phyloP scores from a whole-genome alignment of 2,888 invertebrate genomes.

The Nomada flava region DNA sequence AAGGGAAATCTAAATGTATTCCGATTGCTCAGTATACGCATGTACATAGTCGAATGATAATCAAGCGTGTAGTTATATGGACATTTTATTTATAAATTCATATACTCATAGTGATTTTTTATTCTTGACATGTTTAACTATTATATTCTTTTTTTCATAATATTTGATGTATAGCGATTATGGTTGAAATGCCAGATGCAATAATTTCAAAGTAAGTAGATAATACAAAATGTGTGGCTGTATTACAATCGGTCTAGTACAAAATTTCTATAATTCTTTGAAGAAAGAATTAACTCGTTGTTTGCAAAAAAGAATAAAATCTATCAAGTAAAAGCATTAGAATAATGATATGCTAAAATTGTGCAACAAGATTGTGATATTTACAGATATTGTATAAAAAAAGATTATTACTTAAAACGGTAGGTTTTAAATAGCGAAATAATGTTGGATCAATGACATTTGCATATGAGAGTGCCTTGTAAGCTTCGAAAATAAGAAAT shows the following conservation, averaged over 20 bases:
- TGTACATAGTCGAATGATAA: constrained; percentile 45
- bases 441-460: not conserved
- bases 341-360: not conserved
- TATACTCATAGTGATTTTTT: constrained; percentile 28
- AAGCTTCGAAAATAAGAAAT: not conserved
- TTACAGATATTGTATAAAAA: constrained; percentile 22
- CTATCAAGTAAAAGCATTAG: not conserved
- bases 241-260: not conserved
- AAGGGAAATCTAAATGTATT: constrained; percentile 30
- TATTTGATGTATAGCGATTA: constrained; percentile 5
- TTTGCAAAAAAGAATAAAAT: not conserved
- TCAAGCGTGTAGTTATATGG: constrained; percentile 24
- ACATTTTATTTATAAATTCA: constrained; percentile 44
- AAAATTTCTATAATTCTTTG: too few species aligned
- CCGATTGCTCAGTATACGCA: constrained; percentile 50
- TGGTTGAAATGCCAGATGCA: constrained; percentile 13
- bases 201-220: constrained; percentile 6
- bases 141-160: constrained; percentile 5
- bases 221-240: not conserved
- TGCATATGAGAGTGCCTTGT: constrained; percentile 29
- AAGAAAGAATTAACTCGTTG: not conserved
- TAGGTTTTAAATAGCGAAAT: not conserved
- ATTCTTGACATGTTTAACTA: constrained; percentile 2
- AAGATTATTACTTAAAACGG: constrained; percentile 12
- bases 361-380: constrained; percentile 16